These are phyloP conservation scores for Microcebus tavaratra DNA, from an alignment of 2,113 vertebrate genomes.

Conservation along the genomic window DNA sequence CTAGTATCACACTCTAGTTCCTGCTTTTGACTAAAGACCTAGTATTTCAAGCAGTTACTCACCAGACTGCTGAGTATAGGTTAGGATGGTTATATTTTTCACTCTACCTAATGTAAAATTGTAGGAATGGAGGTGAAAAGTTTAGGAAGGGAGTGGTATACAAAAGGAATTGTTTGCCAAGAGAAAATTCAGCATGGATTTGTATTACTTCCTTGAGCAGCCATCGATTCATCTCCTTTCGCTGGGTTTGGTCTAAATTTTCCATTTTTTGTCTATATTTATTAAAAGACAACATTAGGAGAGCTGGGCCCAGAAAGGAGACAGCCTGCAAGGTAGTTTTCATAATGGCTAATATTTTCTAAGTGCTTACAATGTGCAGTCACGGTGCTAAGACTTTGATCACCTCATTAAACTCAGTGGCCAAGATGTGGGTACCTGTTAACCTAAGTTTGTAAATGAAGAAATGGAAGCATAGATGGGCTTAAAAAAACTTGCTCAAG, in stretches of 20 bases:
- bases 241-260: not conserved
- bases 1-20: not conserved
- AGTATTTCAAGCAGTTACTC: not conserved
- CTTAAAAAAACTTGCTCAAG: not conserved
- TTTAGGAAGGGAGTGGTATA: not conserved
- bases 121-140: not conserved
- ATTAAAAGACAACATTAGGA: not conserved
- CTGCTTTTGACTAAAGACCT: not conserved
- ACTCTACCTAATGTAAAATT: not conserved
- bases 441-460: not conserved
- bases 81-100: not conserved
- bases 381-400: not conserved
- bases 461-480: not conserved
- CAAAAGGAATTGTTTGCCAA: slow-evolving; percentile 13
- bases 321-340: not conserved
- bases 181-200: not conserved
- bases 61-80: not conserved
- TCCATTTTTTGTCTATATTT: not conserved
- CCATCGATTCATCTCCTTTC: not conserved
- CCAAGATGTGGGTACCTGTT: not conserved
- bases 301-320: not conserved
- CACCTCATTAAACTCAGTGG: not conserved
- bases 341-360: not conserved
- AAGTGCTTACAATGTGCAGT: not conserved
- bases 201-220: not conserved